Conservation (phyloP, 2,888 invertebrate genomes). For the Cosmopolites sordidus region DNA sequence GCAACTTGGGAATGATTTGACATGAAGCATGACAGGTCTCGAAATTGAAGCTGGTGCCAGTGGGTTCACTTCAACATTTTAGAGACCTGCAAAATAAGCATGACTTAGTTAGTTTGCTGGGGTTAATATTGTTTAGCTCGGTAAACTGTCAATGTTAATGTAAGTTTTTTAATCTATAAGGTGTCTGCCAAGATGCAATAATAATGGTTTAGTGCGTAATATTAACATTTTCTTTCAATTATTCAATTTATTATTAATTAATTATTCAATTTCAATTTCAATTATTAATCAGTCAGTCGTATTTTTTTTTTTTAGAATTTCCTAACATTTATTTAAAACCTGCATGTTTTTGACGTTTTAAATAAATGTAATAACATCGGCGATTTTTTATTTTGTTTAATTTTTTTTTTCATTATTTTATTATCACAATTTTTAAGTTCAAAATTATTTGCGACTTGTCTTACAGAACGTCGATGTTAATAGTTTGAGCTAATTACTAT, state of each 20-base stretch:
- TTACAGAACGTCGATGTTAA: background rate
- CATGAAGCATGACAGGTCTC: conserved; percentile 14
- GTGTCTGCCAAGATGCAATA: conserved; percentile 24
- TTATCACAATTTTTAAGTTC: background rate
- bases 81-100: conserved; percentile 12
- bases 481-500: background rate
- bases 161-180: conserved; percentile 25
- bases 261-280: too few species aligned
- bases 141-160: conserved; percentile 14
- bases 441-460: background rate
- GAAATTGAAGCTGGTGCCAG: background rate
- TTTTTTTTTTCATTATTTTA: background rate
- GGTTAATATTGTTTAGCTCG: background rate
- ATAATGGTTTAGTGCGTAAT: conserved; percentile 25
- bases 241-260: too few species aligned
- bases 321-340: conserved; percentile 11
- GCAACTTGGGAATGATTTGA: conserved; percentile 16
- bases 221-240: conserved; percentile 19
- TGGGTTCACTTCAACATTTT: background rate
- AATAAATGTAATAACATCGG: conserved; percentile 11
- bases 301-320: conserved; percentile 9
- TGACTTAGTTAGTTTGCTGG: conserved; percentile 20
- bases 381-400: conserved; percentile 2
- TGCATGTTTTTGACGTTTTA: conserved; percentile 21
- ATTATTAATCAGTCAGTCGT: conserved; percentile 14